Evolutionary conservation across 1,140 invertebrate species (phyloP), one percentile per base, ranked within the genome.

Genomic region (Drosophila bifasciata): DNA sequence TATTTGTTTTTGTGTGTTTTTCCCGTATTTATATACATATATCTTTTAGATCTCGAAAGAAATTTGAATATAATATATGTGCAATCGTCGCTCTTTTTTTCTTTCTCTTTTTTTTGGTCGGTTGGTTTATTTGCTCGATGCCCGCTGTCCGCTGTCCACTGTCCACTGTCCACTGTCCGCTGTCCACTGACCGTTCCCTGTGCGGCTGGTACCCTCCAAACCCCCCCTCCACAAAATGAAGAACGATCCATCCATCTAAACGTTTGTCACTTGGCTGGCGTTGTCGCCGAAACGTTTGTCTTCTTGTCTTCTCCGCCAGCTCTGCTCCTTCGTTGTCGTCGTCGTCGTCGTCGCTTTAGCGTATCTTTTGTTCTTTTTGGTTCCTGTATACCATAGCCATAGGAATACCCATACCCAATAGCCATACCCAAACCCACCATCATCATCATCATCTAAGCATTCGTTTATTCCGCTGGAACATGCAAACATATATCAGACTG

Each of bases 31-130:
- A 71, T 77, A 75, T 89, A 84, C 89, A 71, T 77, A 75, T 89
- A 84, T 89, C 79, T 89, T 59, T 89, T 78, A 75, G 85, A 89
- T 89, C 85, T 89, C 57, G n/a, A 11, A 64, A 49, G 48, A 88
- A 90, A 88, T 90, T 90, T 90, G 76, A 90, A 90, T 90, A 90
- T 90, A 90, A 90, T 90, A 89, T 89, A 90, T 90, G 88, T 90
- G 72, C 81, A 83, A 80, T 89, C 85, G 85, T 89, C 85, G 83
- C 71, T 68, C 79, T 81, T 79, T 89, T 88, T 25, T 25, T 5
- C 7, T 25, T 78, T n/a, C 71, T 68, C 79, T 81, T 79, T 89
- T 88, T 25, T 25, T 5, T 25, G 6, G 75, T 88, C 70, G 77
- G 73, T 79, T 79, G 79, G 72, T 59, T 81, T 79, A 79, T 81